Percentiles rank a stretch among this genome's conserved stretches.
Evolutionary conservation across 2,797 vertebrate species (phyloP).

Genomic region (Diceros bicornis): DNA sequence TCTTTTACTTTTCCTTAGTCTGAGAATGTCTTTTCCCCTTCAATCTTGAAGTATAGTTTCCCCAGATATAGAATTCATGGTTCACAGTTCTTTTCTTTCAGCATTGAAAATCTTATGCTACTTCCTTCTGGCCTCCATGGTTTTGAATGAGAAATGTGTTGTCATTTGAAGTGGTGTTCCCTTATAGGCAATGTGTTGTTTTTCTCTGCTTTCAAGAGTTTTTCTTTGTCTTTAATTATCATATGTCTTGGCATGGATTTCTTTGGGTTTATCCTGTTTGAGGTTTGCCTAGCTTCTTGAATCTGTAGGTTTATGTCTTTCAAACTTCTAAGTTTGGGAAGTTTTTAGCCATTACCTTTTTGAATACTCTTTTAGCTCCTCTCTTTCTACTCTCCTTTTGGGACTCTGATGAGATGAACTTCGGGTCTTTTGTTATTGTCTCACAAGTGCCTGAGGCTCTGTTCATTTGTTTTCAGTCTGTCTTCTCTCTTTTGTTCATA

Average conservation of each 20-base stretch:
- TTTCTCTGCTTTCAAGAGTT: conserved; percentile 30
- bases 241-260: conserved; percentile 20
- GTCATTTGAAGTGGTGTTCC: background rate
- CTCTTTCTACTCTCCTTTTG: background rate
- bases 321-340: background rate
- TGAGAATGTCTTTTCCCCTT: background rate
- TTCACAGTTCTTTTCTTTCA: conserved; percentile 3
- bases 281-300: background rate
- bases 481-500: background rate
- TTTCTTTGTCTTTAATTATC: conserved; percentile 48
- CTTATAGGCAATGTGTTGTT: background rate
- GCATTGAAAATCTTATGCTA: background rate
- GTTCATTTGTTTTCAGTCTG: background rate
- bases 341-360: conserved; percentile 21
- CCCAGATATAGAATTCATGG: background rate
- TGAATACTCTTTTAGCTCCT: background rate
- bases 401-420: background rate
- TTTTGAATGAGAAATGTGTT: conserved; percentile 30
- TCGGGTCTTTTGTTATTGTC: background rate
- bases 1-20: background rate
- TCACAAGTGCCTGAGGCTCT: background rate
- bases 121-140: background rate
- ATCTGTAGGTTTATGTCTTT: conserved; percentile 4
- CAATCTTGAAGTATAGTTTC: background rate
- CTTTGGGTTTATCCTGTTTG: conserved; percentile 12